phyloP scores from a whole-genome alignment of 1,140 invertebrate species.

The Cecropterus lyciades region DNA sequence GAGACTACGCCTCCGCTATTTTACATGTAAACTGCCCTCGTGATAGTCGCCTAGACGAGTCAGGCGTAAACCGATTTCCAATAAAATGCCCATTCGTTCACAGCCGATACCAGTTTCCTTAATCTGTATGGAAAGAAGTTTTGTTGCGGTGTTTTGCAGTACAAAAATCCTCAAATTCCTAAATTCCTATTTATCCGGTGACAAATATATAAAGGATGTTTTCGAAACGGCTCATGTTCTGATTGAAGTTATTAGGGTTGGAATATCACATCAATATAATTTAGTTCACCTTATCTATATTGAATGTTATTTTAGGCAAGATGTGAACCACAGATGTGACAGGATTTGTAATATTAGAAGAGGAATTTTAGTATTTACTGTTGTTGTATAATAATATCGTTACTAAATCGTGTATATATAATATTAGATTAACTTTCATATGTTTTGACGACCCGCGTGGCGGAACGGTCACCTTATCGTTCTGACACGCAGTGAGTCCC shows the following conservation, averaged over 20 bases:
- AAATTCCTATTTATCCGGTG: slow-evolving; percentile 20
- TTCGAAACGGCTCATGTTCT: slow-evolving; percentile 16
- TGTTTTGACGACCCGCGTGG: no score
- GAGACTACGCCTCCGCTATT: slow-evolving; percentile 42
- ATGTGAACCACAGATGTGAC: no score
- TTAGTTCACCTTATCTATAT: no score
- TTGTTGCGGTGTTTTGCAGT: slow-evolving; percentile 28
- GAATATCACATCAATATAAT: no score
- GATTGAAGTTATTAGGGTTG: background rate
- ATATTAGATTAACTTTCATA: no score
- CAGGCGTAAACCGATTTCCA: slow-evolving; percentile 57
- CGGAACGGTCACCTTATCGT: no score
- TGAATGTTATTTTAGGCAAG: no score
- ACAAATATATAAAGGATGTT: slow-evolving; percentile 4
- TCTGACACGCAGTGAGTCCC: no score
- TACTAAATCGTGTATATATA: no score
- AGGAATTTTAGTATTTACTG: no score
- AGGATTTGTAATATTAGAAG: no score
- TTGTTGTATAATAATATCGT: no score
- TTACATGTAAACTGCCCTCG: slow-evolving; percentile 58
- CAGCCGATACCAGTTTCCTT: slow-evolving; percentile 33
- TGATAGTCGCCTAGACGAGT: slow-evolving; percentile 57
- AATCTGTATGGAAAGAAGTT: slow-evolving; percentile 35
- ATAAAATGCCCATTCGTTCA: slow-evolving; percentile 50
- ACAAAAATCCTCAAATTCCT: slow-evolving; percentile 24